Conservation (phyloP, 2,797 vertebrate species). For the Columba guinea region DNA sequence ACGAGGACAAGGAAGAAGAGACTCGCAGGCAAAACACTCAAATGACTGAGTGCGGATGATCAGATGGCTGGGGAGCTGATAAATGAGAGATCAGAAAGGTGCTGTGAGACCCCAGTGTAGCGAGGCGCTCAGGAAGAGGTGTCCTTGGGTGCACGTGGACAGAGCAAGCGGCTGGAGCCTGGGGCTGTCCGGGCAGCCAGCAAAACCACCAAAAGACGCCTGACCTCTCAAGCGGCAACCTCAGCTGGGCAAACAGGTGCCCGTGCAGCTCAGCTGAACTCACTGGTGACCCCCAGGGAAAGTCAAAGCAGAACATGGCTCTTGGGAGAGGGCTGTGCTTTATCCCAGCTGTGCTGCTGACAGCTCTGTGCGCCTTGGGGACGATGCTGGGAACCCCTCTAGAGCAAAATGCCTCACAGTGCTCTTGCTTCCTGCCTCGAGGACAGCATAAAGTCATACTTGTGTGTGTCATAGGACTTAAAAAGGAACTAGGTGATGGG, state of each 20-base stretch:
- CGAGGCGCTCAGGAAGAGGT: background rate
- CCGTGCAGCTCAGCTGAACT: background rate
- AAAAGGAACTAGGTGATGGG: background rate
- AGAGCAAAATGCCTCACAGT: background rate
- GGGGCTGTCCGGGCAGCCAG: fast-evolving
- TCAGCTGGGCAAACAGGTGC: fast-evolving
- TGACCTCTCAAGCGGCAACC: background rate
- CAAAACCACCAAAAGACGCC: fast-evolving
- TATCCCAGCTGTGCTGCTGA: background rate
- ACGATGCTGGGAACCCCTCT: fast-evolving
- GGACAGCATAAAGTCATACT: background rate
- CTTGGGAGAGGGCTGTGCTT: background rate
- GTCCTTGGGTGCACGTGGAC: fast-evolving
- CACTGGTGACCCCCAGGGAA: background rate
- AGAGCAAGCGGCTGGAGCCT: background rate
- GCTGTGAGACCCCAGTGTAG: background rate
- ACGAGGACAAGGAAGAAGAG: background rate
- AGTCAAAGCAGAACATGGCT: background rate
- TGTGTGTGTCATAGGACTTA: background rate
- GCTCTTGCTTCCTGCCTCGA: background rate
- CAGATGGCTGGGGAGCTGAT: background rate
- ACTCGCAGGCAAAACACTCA: background rate
- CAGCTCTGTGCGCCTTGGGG: background rate
- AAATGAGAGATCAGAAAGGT: background rate
- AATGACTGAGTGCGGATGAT: background rate